Percentiles rank a stretch among this genome's conserved stretches.
Conservation (phyloP, 2,113 vertebrate genomes). For the Geococcyx californianus region DNA sequence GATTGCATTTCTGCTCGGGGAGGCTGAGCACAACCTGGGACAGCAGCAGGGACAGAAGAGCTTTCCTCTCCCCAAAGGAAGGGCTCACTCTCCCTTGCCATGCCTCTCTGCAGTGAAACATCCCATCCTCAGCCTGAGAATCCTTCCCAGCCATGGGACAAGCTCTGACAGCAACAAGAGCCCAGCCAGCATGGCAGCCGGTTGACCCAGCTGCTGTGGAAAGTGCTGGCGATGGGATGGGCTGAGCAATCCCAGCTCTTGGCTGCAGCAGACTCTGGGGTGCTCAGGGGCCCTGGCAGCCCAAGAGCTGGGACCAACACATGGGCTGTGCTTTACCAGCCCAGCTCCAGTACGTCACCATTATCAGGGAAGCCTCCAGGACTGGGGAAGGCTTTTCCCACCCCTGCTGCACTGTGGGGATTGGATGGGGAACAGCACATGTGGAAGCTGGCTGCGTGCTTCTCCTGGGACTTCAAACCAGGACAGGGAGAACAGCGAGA, state of each 20-base stretch:
- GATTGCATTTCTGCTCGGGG: too few relatives aligned
- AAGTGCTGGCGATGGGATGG: not conserved
- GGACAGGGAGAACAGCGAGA: not conserved
- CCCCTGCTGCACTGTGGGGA: not conserved
- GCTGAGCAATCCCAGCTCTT: not conserved
- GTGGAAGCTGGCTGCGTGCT: accelerated
- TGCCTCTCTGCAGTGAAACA: too few relatives aligned
- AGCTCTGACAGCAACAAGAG: not conserved
- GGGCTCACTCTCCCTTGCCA: not conserved
- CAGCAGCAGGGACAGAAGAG: not conserved
- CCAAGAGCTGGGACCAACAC: not conserved
- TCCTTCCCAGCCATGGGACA: not conserved
- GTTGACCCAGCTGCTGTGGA: not conserved
- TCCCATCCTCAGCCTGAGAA: not conserved
- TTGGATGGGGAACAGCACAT: accelerated
- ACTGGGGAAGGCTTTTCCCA: not conserved
- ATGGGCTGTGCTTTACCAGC: not conserved
- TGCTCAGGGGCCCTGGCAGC: not conserved
- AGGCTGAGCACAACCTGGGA: not conserved
- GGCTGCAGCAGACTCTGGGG: not conserved
- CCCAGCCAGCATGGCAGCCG: not conserved
- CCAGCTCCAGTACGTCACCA: not conserved
- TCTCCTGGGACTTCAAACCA: not conserved
- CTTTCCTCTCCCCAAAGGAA: not conserved
- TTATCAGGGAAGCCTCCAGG: not conserved